Evolutionary conservation across 2,888 invertebrate genomes (phyloP), one percentile per base, ranked within the genome.

Genomic region (Gymnosoma rotundatum): DNA sequence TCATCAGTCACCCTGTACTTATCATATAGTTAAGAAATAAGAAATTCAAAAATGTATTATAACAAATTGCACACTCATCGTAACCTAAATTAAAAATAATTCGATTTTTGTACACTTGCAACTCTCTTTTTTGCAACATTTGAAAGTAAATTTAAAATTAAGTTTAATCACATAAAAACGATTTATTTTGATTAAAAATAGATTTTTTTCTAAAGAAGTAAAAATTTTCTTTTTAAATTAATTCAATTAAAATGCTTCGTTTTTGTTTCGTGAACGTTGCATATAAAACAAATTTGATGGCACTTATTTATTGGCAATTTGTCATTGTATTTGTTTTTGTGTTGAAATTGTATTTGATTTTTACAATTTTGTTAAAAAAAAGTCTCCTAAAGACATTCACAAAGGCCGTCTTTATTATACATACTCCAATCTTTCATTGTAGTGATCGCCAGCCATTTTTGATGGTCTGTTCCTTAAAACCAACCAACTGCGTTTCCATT

Each of bases 241-340:
- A 83, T 83, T 83, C 83, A 83, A 83, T 84, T 84, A 80, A 81
- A 75, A 56, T 79, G 64, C 66, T 78, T 61, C 45, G 38, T 67
- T 20, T 63, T 74, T 61, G 60, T 38, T 18, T 38, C 36, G 14
- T 48, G 7, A 50, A 61, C 14, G 58, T 21, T 69, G 50, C 56
- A 75, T 56, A 69, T 48, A 83, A 83, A 72, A 50, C 50, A 50
- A 73, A 80, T 64, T 69, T 69, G 54, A 63, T 84, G 78, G 58
- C 73, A 81, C 67, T 83, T 73, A 69, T 84, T 80, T 84, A 84
- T 84, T 76, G 83, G 83, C 52, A 84, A 84, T 84, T 84, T 84
- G 83, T 84, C 83, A 80, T 69, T 74, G 63, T 69, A 25, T 54
- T 25, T 25, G 25, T 69, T 69, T 76, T 60, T 50, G 21, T 67